A percentile compares a stretch with the other conserved stretches of the same genome.
phyloP scores from a whole-genome alignment of 92 coral and sea anemone species.

The Chrysogorgia sp. region DNA sequence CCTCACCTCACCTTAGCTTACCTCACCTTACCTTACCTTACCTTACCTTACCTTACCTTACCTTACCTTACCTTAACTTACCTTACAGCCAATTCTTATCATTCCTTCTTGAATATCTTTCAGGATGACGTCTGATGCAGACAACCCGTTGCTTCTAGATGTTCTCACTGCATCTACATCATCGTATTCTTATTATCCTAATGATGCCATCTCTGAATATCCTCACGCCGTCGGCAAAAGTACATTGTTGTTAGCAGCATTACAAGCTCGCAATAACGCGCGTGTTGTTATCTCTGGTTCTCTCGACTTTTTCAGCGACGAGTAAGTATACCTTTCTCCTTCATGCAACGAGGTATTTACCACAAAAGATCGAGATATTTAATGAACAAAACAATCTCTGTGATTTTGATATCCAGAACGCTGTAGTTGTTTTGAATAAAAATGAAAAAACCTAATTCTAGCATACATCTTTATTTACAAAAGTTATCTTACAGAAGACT shows the following conservation, averaged over 20 bases:
- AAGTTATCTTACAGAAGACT: too few relatives aligned
- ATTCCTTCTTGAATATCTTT: neutral
- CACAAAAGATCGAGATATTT: neutral
- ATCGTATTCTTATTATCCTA: constrained; percentile 91
- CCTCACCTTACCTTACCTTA: neutral
- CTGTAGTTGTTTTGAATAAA: too few relatives aligned
- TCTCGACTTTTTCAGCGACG: constrained; percentile 96
- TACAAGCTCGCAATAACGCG: constrained; percentile 99
- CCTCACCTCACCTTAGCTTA: neutral
- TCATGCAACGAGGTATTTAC: neutral
- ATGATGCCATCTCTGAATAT: constrained; percentile 86
- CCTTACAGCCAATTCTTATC: neutral
- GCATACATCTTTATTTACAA: too few relatives aligned
- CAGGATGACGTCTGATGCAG: constrained; percentile 96
- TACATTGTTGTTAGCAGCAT: constrained; percentile 89
- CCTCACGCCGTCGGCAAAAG: constrained; percentile 99
- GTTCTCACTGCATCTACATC: constrained; percentile 94
- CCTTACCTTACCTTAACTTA: neutral
- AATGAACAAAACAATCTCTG: neutral
- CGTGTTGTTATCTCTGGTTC: constrained; percentile 97
- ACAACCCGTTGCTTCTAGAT: constrained; percentile 89
- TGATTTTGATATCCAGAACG: too few relatives aligned
- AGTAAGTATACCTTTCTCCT: constrained; percentile 60
- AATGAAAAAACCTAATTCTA: too few relatives aligned
- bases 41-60: too few relatives aligned